Evolutionary conservation across 2,888 invertebrate genomes (phyloP).

Genomic region (Patella ulyssiponensis): DNA sequence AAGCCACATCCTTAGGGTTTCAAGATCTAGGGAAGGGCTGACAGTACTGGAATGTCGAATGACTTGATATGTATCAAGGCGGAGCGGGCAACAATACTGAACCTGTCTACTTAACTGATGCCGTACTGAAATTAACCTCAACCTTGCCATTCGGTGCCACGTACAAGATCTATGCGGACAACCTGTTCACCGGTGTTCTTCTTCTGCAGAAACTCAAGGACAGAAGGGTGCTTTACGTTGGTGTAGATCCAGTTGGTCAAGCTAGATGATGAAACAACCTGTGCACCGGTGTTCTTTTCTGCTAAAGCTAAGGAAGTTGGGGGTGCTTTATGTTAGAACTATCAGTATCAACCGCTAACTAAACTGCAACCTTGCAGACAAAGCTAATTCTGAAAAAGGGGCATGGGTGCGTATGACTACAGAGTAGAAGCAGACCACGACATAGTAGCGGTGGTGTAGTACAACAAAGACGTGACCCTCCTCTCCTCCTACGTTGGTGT

Average conservation of each 20-base stretch:
- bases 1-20: slow-evolving; percentile 31
- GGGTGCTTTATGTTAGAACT: background rate
- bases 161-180: slow-evolving; percentile 33
- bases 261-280: background rate
- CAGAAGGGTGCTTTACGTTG: background rate
- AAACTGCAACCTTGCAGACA: background rate
- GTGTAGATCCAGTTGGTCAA: background rate
- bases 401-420: background rate
- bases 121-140: slow-evolving; percentile 18
- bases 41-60: slow-evolving; percentile 21
- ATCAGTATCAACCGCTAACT: background rate
- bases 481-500: background rate
- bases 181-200: slow-evolving; percentile 13
- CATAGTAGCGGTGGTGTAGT: background rate
- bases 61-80: slow-evolving; percentile 33
- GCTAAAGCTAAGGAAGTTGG: background rate
- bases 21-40: slow-evolving; percentile 25
- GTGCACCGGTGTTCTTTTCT: background rate
- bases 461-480: background rate
- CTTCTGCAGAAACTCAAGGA: background rate
- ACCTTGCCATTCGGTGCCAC: slow-evolving; percentile 11
- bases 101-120: slow-evolving; percentile 25
- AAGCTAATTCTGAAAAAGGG: background rate
- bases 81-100: slow-evolving; percentile 4
- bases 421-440: background rate